Percentiles rank a stretch among this genome's conserved stretches.
Conservation (phyloP, 2,113 vertebrate species). For the Poicephalus gulielmi region DNA sequence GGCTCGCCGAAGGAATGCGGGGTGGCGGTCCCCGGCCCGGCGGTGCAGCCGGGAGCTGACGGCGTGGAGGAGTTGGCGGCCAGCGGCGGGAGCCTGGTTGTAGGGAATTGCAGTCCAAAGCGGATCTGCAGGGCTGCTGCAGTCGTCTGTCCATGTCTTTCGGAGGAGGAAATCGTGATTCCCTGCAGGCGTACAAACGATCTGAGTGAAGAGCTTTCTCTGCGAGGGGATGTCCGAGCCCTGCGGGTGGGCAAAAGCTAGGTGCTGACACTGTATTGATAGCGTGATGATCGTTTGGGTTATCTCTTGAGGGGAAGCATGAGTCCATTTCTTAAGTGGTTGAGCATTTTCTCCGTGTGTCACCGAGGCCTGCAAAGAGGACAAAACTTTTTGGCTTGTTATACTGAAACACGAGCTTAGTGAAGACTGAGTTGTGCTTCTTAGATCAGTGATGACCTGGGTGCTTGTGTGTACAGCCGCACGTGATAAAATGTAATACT, state of each 20-base stretch:
- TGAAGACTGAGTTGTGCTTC: background rate
- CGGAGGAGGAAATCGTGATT: fast-evolving
- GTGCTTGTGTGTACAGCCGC: fast-evolving
- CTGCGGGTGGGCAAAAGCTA: background rate
- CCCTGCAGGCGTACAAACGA: fast-evolving
- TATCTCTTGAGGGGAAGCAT: too few species aligned
- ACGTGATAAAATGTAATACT: background rate
- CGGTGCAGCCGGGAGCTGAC: background rate
- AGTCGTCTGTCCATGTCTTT: fast-evolving
- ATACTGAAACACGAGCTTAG: fast-evolving
- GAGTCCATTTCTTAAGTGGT: background rate
- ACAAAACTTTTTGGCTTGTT: fast-evolving
- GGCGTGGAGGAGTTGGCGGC: too few species aligned
- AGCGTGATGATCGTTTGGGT: fast-evolving
- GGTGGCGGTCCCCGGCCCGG: too few species aligned
- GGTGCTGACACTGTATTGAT: fast-evolving
- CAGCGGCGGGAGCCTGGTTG: background rate
- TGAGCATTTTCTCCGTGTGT: fast-evolving
- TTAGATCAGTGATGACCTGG: too few species aligned
- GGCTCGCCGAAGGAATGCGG: background rate
- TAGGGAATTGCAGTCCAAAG: background rate
- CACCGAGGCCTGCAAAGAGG: background rate
- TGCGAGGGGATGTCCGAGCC: background rate
- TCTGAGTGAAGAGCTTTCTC: fast-evolving
- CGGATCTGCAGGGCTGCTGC: background rate